Base-by-base conservation (phyloP, 2,113 vertebrate genomes). In the Gracilinanus agilis region DNA sequence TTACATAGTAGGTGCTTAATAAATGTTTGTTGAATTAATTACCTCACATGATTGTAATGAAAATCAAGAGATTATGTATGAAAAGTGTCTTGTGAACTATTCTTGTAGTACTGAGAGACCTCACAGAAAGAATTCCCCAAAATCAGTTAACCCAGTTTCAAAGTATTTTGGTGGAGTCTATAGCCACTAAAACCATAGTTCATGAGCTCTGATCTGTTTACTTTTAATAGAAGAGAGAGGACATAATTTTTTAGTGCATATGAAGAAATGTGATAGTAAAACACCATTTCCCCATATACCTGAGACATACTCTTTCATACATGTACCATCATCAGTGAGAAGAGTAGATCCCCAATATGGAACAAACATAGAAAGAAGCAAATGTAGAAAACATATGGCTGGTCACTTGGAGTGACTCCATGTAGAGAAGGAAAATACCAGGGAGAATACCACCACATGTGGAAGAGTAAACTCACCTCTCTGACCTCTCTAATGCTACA, bases 1-100 rank as follows among this genome's bases (percentile, higher is more conserved):
- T 23, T 56, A 58, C 56, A 58, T 58, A 75, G n/a, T 21, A 83
- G 67, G 6, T 21, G 34, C 67, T 83, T 23, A 83, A 83, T 40
- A 83, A 83, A 40, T 83, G 67, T 40, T 83, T 67, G 0, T 67
- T 67, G 13, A 67, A 61, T 67, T 83, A 40, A 83, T 21, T 88
- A n/a, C 4, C 12, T 88, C 55, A 55, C 6, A 91, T n/a, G 49
- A 55, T 9, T 34, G 55, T 58, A 40, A 24, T 24, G 90, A 92
- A n/a, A 8, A 95, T n/a, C 93, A 96, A 90, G 19, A 83, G 16
- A 44, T 88, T 25, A 53, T 54, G 16, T n/a, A 24, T 34, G 61
- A 2, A 67, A 83, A 95, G 40, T 10, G 3, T 91, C 83, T 88
- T 40, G 19, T 67, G 19, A 19, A 67, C 12, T 34, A 67, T 16